phyloP scores from a whole-genome alignment of 2,888 invertebrate genomes.

The Spilosoma lubricipeda region DNA sequence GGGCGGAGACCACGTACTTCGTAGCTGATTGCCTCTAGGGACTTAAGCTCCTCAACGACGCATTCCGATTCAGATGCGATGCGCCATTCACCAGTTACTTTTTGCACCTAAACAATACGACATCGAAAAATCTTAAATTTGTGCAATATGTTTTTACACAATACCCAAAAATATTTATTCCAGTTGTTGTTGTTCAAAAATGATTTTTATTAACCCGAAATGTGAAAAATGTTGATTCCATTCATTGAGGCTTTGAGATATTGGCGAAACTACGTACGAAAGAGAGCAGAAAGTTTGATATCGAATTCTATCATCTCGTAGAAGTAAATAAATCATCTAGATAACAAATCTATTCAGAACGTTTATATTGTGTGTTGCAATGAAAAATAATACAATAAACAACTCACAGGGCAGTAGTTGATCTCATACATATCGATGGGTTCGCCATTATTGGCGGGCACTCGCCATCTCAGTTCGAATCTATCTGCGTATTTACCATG shows the following conservation, averaged over 20 bases:
- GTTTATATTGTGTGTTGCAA: slow-evolving; percentile 40
- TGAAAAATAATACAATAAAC: slow-evolving; percentile 39
- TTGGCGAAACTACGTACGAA: slow-evolving; percentile 14
- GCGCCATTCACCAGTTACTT: slow-evolving; percentile 89
- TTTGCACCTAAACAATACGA: slow-evolving; percentile 84
- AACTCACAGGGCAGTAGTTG: slow-evolving; percentile 91
- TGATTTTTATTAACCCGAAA: neutral
- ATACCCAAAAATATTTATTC: neutral
- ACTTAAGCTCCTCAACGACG: slow-evolving; percentile 86
- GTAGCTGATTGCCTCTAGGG: slow-evolving; percentile 87
- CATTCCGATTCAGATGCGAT: slow-evolving; percentile 85
- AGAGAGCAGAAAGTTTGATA: slow-evolving; percentile 35
- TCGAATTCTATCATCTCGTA: slow-evolving; percentile 25
- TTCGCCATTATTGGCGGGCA: slow-evolving; percentile 96
- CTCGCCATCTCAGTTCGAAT: slow-evolving; percentile 93
- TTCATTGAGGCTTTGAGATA: slow-evolving; percentile 12
- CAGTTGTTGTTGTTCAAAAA: too few relatives aligned
- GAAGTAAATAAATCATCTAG: slow-evolving; percentile 74
- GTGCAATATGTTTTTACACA: neutral
- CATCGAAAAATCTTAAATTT: neutral
- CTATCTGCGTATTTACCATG: slow-evolving; percentile 89
- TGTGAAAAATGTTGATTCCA: neutral
- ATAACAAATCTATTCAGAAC: slow-evolving; percentile 44
- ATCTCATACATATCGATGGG: slow-evolving; percentile 94
- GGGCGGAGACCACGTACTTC: slow-evolving; percentile 90